These are phyloP conservation scores for Drosophila anomalata DNA, from an alignment of 2,888 invertebrate genomes.

Conservation along the genomic window DNA sequence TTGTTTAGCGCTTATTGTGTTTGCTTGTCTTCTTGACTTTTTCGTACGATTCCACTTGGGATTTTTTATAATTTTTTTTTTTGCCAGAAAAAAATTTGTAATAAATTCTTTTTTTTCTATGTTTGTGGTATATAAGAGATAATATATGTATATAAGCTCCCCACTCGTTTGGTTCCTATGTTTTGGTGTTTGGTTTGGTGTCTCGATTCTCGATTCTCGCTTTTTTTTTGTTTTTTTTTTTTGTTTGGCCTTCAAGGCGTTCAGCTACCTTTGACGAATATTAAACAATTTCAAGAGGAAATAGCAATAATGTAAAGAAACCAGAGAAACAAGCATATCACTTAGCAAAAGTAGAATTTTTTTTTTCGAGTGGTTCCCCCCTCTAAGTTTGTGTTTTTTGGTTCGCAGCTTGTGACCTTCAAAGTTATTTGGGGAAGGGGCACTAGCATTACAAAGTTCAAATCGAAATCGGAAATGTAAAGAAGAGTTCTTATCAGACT, in stretches of 20 bases:
- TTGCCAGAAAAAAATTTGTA: constrained; percentile 60
- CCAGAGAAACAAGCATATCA: constrained; percentile 73
- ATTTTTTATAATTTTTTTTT: constrained; percentile 34
- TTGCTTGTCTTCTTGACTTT: constrained; percentile 47
- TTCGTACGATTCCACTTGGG: constrained; percentile 59
- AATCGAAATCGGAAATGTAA: constrained; percentile 27
- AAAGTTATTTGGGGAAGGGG: constrained; percentile 2
- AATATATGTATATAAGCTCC: constrained; percentile 39
- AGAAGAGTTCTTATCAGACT: constrained; percentile 34
- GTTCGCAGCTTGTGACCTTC: constrained; percentile 38
- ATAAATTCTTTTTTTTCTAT: constrained; percentile 66
- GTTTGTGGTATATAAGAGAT: constrained; percentile 21
- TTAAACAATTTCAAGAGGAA: constrained; percentile 73
- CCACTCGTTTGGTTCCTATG: constrained; percentile 46
- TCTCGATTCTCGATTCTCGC: constrained; percentile 20
- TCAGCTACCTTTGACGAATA: constrained; percentile 77
- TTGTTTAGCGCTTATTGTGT: constrained; percentile 41
- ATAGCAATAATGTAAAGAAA: constrained; percentile 64
- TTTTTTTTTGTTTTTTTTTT: constrained; percentile 49
- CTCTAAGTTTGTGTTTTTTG: not conserved
- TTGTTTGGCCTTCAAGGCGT: constrained; percentile 77
- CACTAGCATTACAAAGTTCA: constrained; percentile 40
- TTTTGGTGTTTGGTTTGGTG: constrained; percentile 28
- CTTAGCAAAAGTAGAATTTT: constrained; percentile 68
- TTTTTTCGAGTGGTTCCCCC: constrained; percentile 45